phyloP scores from a whole-genome alignment of 2,888 invertebrate species.

The Monoplex corrugatus region DNA sequence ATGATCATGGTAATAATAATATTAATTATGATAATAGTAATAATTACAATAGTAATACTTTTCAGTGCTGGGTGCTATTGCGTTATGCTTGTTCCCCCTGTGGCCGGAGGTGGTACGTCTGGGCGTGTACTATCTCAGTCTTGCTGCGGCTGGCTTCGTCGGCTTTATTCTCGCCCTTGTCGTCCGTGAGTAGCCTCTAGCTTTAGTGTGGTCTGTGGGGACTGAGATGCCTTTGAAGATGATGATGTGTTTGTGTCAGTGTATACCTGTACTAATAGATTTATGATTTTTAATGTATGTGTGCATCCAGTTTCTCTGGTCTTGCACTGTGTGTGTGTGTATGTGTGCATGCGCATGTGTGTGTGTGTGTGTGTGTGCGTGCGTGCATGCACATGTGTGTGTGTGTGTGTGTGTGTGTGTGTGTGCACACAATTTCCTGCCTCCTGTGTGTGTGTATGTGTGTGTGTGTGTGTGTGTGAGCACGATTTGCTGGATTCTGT shows the following conservation, averaged over 20 bases:
- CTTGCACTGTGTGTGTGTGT: neutral
- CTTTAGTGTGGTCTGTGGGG: neutral
- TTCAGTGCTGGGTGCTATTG: conserved; percentile 93
- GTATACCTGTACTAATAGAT: neutral
- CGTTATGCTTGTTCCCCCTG: conserved; percentile 98
- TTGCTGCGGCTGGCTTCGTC: conserved; percentile 96
- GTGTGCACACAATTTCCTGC: neutral
- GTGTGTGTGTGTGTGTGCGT: neutral
- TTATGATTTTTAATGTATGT: conserved; percentile 8
- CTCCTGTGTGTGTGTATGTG: neutral
- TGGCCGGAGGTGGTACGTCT: conserved; percentile 96
- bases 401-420: neutral
- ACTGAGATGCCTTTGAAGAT: neutral
- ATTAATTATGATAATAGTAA: neutral
- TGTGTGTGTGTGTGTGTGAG: neutral
- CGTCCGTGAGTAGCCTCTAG: conserved; percentile 83
- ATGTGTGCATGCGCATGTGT: neutral
- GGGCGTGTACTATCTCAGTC: conserved; percentile 97
- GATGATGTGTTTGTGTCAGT: neutral
- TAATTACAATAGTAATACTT: too few relatives aligned
- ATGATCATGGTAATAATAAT: too few relatives aligned
- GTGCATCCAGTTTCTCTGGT: too few relatives aligned
- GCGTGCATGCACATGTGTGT: neutral
- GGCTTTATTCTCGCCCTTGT: conserved; percentile 95
- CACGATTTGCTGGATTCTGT: neutral